phyloP scores from a whole-genome alignment of 1,140 invertebrate species.

The Pissodes strobi region DNA sequence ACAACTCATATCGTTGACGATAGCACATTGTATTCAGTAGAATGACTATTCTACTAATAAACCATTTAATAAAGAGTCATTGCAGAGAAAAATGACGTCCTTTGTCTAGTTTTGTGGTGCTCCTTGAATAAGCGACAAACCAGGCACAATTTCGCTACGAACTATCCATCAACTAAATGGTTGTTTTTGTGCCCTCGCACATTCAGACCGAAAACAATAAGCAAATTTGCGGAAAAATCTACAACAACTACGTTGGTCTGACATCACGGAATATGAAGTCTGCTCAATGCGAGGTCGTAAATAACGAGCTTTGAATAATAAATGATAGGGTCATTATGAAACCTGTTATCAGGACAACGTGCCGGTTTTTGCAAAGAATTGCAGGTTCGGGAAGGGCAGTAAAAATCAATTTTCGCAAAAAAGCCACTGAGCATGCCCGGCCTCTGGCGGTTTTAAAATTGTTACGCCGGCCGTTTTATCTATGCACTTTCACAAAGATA shows the following conservation, averaged over 20 bases:
- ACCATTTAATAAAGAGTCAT: not conserved
- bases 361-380: conserved; percentile 45
- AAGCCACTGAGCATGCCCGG: conserved; percentile 21
- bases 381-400: conserved; percentile 47
- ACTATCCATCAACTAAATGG: conserved; percentile 24
- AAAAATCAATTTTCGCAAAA: conserved; percentile 45
- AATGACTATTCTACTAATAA: too few relatives aligned
- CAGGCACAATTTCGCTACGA: not conserved
- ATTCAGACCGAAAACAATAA: conserved; percentile 31
- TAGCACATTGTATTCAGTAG: too few relatives aligned
- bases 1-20: too few relatives aligned
- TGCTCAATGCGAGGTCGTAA: conserved; percentile 41
- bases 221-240: conserved; percentile 35
- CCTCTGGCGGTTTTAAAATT: conserved; percentile 14
- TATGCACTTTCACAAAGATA: conserved; percentile 15
- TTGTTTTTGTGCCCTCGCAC: conserved; percentile 12
- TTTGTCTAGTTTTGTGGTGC: not conserved
- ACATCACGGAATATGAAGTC: conserved; percentile 34
- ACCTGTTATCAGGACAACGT: conserved; percentile 46
- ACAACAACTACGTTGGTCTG: conserved; percentile 26
- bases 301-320: conserved; percentile 45
- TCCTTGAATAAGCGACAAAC: not conserved
- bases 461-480: conserved; percentile 10
- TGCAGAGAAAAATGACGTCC: not conserved
- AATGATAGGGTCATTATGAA: conserved; percentile 47